Conservation (phyloP, 1,140 invertebrate species). For the Hyles vespertilio region DNA sequence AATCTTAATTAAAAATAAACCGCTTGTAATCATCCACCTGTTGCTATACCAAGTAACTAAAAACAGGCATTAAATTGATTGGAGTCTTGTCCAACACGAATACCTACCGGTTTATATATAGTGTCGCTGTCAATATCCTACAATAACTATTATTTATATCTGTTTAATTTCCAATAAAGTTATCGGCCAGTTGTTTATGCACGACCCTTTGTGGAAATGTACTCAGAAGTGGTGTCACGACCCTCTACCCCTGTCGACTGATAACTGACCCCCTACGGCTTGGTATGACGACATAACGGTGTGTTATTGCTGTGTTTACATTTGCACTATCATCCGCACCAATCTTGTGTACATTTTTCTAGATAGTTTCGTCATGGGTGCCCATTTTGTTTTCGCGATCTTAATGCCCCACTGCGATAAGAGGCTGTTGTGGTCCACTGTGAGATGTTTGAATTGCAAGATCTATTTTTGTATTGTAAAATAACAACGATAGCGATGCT, state of each 20-base stretch:
- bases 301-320: conserved; percentile 35
- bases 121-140: conserved; percentile 12
- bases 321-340: conserved; percentile 8
- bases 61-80: background rate
- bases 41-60: background rate
- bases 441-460: too few relatives aligned
- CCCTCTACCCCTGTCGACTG: conserved; percentile 28
- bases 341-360: conserved; percentile 9
- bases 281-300: conserved; percentile 39
- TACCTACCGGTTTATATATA: background rate
- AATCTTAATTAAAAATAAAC: background rate
- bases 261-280: conserved; percentile 57
- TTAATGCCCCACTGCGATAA: conserved; percentile 1
- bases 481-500: too few relatives aligned
- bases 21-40: background rate
- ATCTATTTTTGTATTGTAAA: too few relatives aligned
- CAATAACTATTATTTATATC: conserved; percentile 19
- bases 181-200: conserved; percentile 40
- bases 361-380: conserved; percentile 12
- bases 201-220: conserved; percentile 53
- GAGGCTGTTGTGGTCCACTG: too few relatives aligned
- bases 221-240: conserved; percentile 25
- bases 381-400: background rate
- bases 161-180: conserved; percentile 29
- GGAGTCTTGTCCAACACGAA: too few relatives aligned